phyloP scores from a whole-genome alignment of 2,113 vertebrate species.

The Pitta sordida region DNA sequence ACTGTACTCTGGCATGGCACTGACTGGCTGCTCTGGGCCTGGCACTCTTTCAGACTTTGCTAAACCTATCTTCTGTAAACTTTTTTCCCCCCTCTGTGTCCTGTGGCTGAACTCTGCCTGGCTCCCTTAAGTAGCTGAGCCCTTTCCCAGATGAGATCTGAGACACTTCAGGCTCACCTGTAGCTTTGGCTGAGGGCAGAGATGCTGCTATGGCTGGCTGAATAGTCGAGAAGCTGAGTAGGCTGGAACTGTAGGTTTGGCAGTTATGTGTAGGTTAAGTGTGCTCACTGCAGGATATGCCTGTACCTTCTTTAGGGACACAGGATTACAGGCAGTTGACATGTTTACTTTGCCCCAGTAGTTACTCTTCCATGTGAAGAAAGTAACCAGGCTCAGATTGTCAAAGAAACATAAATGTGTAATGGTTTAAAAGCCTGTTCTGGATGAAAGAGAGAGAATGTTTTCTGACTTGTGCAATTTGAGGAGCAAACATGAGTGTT shows the following conservation, averaged over 20 bases:
- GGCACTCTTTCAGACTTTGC: neutral
- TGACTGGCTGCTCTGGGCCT: neutral
- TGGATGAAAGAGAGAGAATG: neutral
- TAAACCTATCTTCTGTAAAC: neutral
- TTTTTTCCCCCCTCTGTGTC: neutral
- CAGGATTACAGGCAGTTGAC: neutral
- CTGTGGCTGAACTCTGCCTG: neutral
- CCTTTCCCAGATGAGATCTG: neutral
- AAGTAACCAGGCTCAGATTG: neutral
- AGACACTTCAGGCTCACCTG: neutral
- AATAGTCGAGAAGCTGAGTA: neutral
- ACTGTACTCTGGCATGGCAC: neutral
- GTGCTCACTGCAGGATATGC: neutral
- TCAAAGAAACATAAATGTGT: neutral
- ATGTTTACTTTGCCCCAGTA: neutral
- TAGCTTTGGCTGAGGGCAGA: neutral
- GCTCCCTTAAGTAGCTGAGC: neutral
- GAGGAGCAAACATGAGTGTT: slow-evolving; percentile 53
- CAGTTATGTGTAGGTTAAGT: neutral
- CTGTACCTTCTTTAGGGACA: neutral
- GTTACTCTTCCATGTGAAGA: neutral
- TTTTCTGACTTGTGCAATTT: slow-evolving; percentile 28
- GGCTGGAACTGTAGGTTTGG: neutral
- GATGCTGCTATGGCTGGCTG: neutral
- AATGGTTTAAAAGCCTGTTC: neutral